Evolutionary conservation across 2,888 invertebrate genomes (phyloP), one percentile per base, ranked within the genome.

Genomic region (Axea sp.): DNA sequence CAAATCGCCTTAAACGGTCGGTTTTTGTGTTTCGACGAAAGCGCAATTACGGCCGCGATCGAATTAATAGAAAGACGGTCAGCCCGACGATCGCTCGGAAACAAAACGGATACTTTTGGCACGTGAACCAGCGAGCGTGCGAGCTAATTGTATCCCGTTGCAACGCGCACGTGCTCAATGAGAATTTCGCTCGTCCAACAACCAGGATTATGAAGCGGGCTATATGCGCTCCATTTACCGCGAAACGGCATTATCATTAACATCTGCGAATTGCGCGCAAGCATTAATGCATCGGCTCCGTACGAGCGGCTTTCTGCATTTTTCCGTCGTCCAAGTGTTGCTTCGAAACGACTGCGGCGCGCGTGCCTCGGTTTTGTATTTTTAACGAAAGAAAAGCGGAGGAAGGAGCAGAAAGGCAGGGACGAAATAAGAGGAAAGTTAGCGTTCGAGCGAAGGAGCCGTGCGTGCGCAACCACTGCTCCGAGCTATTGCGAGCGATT

Each of bases 81-180:
- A 45, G 62, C 41, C 45, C 55, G 57, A 64, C 51, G 65, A 65
- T 45, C 49, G 60, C 37, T 55, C 30, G 51, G n/a, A 15, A 62
- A 49, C 33, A 59, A 65, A 74, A 68, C 37, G 55, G 74, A 74
- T 69, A 64, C 74, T 74, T 74, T 69, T 59, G 74, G 64, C 74
- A 74, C 74, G 74, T 74, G 74, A 24, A 67, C 64, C 28, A 45
- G 45, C 67, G 33, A 62, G 49, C 24, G 67, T 15, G 12, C 14
- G 8, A 59, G 76, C 73, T 77, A 77, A 78, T 76, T 77, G 77
- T 68, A 75, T 77, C 60, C 55, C 55, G 17, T 64, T 72, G 51
- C 65, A 45, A n/a, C 41, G 71, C 67, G 73, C 78, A 76, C 78
- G 78, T 78, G 78, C 55, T 62, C 62, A 55, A 69, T 59, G 75